Conservation (phyloP, 2,113 vertebrate genomes). For the Caranx melampygus region DNA sequence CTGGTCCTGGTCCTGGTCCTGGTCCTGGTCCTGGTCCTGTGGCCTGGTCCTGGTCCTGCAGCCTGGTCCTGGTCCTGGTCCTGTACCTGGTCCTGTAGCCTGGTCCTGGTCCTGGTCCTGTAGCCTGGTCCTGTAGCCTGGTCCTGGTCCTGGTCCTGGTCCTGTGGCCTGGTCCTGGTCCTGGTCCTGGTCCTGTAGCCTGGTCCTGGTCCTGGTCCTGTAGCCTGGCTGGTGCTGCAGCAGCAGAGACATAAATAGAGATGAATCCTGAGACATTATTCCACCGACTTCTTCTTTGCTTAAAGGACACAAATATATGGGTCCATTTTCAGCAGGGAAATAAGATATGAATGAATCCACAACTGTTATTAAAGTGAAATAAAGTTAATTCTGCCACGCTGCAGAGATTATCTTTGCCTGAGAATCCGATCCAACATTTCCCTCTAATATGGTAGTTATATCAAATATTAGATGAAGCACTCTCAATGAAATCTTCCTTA, state of each 20-base stretch:
- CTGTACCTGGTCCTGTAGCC: too few relatives aligned
- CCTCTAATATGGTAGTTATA: slow-evolving; percentile 71
- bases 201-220: too few relatives aligned
- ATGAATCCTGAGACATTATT: slow-evolving; percentile 19
- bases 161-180: too few relatives aligned
- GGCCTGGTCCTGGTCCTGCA: too few relatives aligned
- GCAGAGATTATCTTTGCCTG: slow-evolving; percentile 62
- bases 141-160: too few relatives aligned
- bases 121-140: too few relatives aligned
- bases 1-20: too few relatives aligned
- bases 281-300: slow-evolving; percentile 38
- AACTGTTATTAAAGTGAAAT: slow-evolving; percentile 66
- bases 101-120: too few relatives aligned
- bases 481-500: slow-evolving; percentile 77
- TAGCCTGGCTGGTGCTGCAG: too few relatives aligned
- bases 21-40: too few relatives aligned
- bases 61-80: too few relatives aligned
- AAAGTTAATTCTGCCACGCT: slow-evolving; percentile 52
- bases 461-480: slow-evolving; percentile 74
- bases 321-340: slow-evolving; percentile 50
- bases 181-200: too few relatives aligned
- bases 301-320: slow-evolving; percentile 82
- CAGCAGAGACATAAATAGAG: slow-evolving; percentile 13
- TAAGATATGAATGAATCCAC: slow-evolving; percentile 61
- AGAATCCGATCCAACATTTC: slow-evolving; percentile 68